These are phyloP conservation scores for Phrynosoma platyrhinos DNA, from an alignment of 2,113 vertebrate species.

Conservation along the genomic window DNA sequence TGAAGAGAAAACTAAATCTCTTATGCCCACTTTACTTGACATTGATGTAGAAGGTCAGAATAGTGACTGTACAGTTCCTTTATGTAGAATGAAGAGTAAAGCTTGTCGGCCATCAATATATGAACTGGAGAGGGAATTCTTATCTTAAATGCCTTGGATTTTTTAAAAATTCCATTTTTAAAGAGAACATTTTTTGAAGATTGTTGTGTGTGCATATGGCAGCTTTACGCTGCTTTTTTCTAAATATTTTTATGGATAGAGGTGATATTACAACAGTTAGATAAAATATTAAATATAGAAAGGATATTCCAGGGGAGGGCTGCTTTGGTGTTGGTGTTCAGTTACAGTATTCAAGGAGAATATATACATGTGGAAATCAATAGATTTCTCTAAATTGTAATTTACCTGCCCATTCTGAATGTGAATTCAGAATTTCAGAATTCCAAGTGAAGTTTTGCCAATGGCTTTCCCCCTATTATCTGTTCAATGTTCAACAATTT, in stretches of 20 bases:
- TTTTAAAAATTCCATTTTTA: slow-evolving; percentile 35
- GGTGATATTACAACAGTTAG: slow-evolving; percentile 38
- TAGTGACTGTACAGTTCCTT: slow-evolving; percentile 87
- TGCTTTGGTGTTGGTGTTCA: slow-evolving; percentile 38
- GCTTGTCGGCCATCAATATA: slow-evolving; percentile 79
- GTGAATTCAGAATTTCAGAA: neutral
- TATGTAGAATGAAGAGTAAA: slow-evolving; percentile 87
- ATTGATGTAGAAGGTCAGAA: slow-evolving; percentile 89
- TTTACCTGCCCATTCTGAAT: neutral
- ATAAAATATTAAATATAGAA: slow-evolving; percentile 5
- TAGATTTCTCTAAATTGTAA: slow-evolving; percentile 30
- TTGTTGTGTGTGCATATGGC: slow-evolving; percentile 30
- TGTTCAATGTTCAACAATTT: neutral
- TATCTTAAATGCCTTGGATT: slow-evolving; percentile 81
- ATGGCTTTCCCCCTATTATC: neutral
- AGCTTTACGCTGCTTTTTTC: slow-evolving; percentile 68
- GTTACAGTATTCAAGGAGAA: slow-evolving; percentile 13
- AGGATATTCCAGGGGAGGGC: neutral
- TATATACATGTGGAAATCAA: neutral
- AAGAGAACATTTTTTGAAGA: slow-evolving; percentile 24
- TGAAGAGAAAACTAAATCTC: slow-evolving; percentile 74
- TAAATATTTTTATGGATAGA: slow-evolving; percentile 49
- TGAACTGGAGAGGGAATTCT: slow-evolving; percentile 90
- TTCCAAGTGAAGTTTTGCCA: slow-evolving; percentile 10
- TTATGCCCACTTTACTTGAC: slow-evolving; percentile 82